These are phyloP conservation scores for Stomorhina lunata DNA, from an alignment of 2,888 invertebrate genomes.

Conservation along the genomic window DNA sequence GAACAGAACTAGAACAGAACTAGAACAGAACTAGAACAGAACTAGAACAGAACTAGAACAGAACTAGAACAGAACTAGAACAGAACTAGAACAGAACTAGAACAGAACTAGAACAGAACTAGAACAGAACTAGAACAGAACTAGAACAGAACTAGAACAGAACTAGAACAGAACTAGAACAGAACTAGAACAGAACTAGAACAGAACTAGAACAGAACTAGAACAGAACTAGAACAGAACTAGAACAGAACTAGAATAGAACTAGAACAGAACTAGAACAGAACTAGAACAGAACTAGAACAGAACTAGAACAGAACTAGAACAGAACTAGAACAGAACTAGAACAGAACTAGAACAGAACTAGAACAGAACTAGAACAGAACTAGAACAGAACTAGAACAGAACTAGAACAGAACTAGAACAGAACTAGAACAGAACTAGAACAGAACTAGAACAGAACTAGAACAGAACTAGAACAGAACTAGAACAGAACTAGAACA, in stretches of 20 bases:
- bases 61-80: background rate
- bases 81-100: background rate
- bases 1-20: background rate
- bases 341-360: background rate
- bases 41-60: background rate
- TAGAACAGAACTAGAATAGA: background rate
- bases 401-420: background rate
- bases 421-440: background rate
- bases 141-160: background rate
- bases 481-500: background rate
- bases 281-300: background rate
- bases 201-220: background rate
- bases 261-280: background rate
- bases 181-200: background rate
- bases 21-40: background rate
- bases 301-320: background rate
- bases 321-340: background rate
- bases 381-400: background rate
- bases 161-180: background rate
- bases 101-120: background rate
- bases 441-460: background rate
- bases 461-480: background rate
- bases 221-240: background rate
- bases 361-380: background rate
- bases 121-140: background rate